Base-by-base conservation (phyloP, 2,888 invertebrate genomes). In the Melanostoma mellinum region DNA sequence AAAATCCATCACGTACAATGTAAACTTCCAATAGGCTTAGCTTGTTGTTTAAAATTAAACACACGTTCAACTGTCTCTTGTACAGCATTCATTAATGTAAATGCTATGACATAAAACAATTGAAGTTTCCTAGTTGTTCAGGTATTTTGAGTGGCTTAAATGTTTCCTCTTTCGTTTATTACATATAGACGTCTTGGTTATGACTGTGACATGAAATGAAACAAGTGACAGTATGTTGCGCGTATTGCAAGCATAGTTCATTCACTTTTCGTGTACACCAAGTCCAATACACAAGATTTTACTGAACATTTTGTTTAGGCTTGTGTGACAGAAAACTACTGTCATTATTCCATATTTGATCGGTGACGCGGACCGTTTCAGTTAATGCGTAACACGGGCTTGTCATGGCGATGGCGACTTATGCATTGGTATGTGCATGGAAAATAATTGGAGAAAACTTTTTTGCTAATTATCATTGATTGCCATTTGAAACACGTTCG, bases 31-130 rank as follows among this genome's bases (percentile, higher is more conserved):
- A 20, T 20, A 20, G 20, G 20, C 20, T 20, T 20, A 20, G 20
- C 20, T 20, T 20, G 8, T n/a, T 30, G 69, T 53, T 61, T n/a
- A 52, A 58, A 72, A 76, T 81, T 72, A 81, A 76, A 81, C 60
- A 67, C 81, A 81, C 81, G 76, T 81, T 53, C 8, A 9, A 50
- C 6, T 44, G 48, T 67, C 55, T n/a, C 50, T 80, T 46, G 50
- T 72, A 61, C 60, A 20, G 53, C 58, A 40, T 20, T 55, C 44
- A 82, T 72, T 77, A 69, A 78, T 82, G 63, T 52, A 35, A 56
- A 48, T 58, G 36, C 77, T 77, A 82, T 82, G 76, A 82, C 77
- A 73, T 82, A 82, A 82, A 82, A 82, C 67, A 74, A 82, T 74
- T 78, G 77, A 78, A 65, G 38, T 74, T 82, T 78, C 82, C 72